Evolutionary conservation across 2,888 invertebrate genomes (phyloP).

Genomic region (Choreutis nemorana): DNA sequence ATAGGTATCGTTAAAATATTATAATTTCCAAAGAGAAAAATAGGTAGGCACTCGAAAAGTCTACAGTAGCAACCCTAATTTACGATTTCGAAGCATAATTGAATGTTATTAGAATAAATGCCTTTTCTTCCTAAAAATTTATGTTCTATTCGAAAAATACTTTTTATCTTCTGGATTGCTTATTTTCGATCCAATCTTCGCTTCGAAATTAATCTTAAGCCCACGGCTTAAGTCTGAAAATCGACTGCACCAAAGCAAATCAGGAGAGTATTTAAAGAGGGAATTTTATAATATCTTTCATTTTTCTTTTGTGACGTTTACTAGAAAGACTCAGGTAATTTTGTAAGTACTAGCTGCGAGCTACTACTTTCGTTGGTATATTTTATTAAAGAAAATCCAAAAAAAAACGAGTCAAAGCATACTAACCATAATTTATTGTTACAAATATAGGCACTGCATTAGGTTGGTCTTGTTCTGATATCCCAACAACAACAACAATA

Average conservation of each 20-base stretch:
- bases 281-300: constrained; percentile 27
- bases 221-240: constrained; percentile 12
- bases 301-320: constrained; percentile 22
- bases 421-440: background rate
- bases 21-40: constrained; percentile 8
- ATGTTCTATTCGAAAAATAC: constrained; percentile 16
- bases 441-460: no score
- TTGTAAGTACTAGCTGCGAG: background rate
- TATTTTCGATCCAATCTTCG: constrained; percentile 22
- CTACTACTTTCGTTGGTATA: background rate
- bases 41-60: no score
- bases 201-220: constrained; percentile 17
- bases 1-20: constrained; percentile 2
- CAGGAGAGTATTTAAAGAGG: constrained; percentile 23
- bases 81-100: constrained; percentile 32
- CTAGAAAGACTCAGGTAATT: background rate
- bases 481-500: no score
- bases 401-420: constrained; percentile 6
- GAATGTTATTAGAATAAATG: constrained; percentile 38
- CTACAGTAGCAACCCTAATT: no score
- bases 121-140: constrained; percentile 25
- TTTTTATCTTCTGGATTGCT: constrained; percentile 19
- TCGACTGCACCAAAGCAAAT: constrained; percentile 13
- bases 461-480: no score
- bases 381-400: constrained; percentile 13